A percentile compares a stretch with the other conserved stretches of the same genome.
Evolutionary conservation across 35 echinoderm and acorn worm species (phyloP).

Genomic region (Lytechinus pictus): DNA sequence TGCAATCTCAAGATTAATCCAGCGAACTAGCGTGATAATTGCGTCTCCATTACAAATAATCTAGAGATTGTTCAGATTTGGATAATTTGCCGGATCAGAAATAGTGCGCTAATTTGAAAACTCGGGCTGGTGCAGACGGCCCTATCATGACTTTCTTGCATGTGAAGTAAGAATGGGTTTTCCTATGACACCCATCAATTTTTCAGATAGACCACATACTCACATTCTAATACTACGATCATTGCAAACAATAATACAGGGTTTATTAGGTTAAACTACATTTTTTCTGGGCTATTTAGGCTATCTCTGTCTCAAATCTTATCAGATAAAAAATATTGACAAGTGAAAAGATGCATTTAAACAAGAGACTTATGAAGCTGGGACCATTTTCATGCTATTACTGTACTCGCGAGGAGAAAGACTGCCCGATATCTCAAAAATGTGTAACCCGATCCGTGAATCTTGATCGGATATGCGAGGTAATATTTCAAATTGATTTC

Average conservation of each 20-base stretch:
- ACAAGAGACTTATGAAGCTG: background rate
- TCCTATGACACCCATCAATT: background rate
- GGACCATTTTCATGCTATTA: background rate
- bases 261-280: background rate
- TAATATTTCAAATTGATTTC: conserved; percentile 15
- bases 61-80: too few species aligned
- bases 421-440: background rate
- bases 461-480: background rate
- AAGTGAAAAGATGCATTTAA: background rate
- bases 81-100: too few species aligned
- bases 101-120: too few species aligned
- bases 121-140: too few species aligned
- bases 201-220: background rate
- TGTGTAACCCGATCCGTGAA: background rate
- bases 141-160: background rate
- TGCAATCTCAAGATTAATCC: too few species aligned
- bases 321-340: conserved; percentile 8
- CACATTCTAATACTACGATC: background rate
- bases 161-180: background rate
- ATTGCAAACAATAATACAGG: background rate
- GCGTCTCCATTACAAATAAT: too few species aligned
- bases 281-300: background rate
- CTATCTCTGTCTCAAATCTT: background rate
- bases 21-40: too few species aligned
- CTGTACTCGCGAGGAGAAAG: background rate